These are phyloP conservation scores for Neotoxoptera formosana DNA, from an alignment of 1,140 invertebrate genomes.

Conservation along the genomic window DNA sequence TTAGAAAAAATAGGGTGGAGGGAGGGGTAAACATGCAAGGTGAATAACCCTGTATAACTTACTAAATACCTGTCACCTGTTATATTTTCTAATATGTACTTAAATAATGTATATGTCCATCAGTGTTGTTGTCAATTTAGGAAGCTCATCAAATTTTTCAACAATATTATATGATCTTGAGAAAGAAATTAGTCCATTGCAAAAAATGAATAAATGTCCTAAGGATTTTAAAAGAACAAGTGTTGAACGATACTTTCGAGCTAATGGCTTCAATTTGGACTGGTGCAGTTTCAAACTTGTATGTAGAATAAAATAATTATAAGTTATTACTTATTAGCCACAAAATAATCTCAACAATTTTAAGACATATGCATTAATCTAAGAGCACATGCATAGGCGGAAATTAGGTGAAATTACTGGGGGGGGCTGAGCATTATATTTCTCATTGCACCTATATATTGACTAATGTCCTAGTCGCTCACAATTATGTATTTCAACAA, in stretches of 20 bases:
- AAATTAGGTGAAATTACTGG: no score
- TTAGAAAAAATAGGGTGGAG: no score
- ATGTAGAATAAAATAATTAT: constrained; percentile 61
- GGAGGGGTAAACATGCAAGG: no score
- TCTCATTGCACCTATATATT: no score
- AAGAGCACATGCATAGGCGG: no score
- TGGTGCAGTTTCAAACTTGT: constrained; percentile 90
- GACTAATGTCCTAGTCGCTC: no score
- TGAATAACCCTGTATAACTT: no score
- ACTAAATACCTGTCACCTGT: no score
- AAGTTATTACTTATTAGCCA: not conserved
- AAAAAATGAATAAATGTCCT: constrained; percentile 78
- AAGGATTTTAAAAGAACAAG: constrained; percentile 83
- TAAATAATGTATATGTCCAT: constrained; percentile 58
- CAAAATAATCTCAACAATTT: no score
- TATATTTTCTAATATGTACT: not conserved
- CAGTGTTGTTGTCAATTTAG: constrained; percentile 82
- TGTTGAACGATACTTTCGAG: constrained; percentile 82
- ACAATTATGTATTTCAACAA: no score
- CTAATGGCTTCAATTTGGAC: constrained; percentile 79
- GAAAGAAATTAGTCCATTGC: constrained; percentile 81
- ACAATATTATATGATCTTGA: constrained; percentile 76
- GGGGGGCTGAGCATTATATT: no score
- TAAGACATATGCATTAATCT: no score
- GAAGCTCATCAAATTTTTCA: constrained; percentile 79